Conservation (phyloP, 2,888 invertebrate genomes). For the Lycophotia porphyrea region DNA sequence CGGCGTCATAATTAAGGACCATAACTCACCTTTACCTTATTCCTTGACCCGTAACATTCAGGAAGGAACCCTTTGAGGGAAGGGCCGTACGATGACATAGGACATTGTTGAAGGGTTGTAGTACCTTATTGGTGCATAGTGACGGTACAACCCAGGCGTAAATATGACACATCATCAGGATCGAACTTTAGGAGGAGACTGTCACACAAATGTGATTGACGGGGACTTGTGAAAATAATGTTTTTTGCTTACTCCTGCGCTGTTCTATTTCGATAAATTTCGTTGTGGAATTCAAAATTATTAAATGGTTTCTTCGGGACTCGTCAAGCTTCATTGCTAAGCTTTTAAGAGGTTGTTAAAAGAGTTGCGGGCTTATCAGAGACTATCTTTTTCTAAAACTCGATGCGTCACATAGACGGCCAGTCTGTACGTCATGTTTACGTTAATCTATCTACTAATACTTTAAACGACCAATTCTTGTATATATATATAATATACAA, state of each 20-base stretch:
- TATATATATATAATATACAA: too few relatives aligned
- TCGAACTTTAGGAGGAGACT: neutral
- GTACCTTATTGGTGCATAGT: constrained; percentile 29
- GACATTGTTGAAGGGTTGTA: constrained; percentile 19
- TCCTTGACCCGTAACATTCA: constrained; percentile 53
- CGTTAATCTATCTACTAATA: too few relatives aligned
- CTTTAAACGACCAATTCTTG: too few relatives aligned
- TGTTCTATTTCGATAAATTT: neutral
- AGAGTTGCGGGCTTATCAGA: neutral
- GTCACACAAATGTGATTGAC: neutral
- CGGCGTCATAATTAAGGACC: constrained; percentile 28
- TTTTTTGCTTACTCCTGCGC: neutral
- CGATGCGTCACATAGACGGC: neutral
- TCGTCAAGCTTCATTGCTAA: neutral
- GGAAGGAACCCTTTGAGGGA: constrained; percentile 43
- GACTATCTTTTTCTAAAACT: neutral
- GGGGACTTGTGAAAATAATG: neutral
- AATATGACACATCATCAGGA: constrained; percentile 19
- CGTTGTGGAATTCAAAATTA: neutral
- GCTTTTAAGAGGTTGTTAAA: neutral
- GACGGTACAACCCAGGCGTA: neutral
- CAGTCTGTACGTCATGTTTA: too few relatives aligned
- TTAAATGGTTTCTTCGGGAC: neutral
- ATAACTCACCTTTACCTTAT: constrained; percentile 38
- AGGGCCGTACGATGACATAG: constrained; percentile 33